Evolutionary conservation across 1,140 invertebrate genomes (phyloP), one percentile per base, ranked within the genome.

Genomic region (Laodelphax striatellus): DNA sequence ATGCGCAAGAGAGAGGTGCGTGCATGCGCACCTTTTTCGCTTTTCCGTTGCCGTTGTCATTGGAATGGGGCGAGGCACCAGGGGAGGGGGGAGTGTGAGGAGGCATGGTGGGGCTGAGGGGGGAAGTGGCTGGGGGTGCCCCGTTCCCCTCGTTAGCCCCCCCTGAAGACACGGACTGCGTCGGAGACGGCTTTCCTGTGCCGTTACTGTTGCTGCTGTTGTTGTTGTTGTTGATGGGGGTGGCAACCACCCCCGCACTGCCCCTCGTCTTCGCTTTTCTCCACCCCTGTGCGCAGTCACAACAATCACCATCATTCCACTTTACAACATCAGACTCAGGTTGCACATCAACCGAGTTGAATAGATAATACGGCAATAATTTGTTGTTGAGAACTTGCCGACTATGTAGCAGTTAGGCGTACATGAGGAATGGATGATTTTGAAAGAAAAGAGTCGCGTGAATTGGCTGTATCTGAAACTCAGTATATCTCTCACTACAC

Each of bases 201-300:
- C 57, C 55, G 28, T 50, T 58, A 17, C 57, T 52, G 9, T 5
- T 53, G 22, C 77, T 71, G 80, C 73, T 65, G 82, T 82, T 38
- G 34, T 38, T 38, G 34, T 38, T 38, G 34, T 38, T 38, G 34
- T 38, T 38, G 34, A 38, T 38, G 34, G 34, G 34, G 34, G 34
- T 38, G 34, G 11, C 34, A 8, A 38, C 34, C 8, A 38, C 34
- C 8, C 34, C 34, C 34, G 34, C 8, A 38, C 34, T 38, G 11
- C 34, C 34, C 71, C 83, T 79, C 67, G 82, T 83, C 73, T 85
- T 85, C 69, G 82, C 82, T 76, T 85, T 86, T 75, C 83, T 82
- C 83, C 83, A 85, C 66, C 82, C 82, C 84, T 85, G 76, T 31
- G 62, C 38, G 43, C 24, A 28, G 28, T 38, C 38, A 46, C 57